Evolutionary conservation across 2,797 vertebrate genomes (phyloP), one percentile per base, ranked within the genome.

Genomic region (Philypnodon macrostomus): DNA sequence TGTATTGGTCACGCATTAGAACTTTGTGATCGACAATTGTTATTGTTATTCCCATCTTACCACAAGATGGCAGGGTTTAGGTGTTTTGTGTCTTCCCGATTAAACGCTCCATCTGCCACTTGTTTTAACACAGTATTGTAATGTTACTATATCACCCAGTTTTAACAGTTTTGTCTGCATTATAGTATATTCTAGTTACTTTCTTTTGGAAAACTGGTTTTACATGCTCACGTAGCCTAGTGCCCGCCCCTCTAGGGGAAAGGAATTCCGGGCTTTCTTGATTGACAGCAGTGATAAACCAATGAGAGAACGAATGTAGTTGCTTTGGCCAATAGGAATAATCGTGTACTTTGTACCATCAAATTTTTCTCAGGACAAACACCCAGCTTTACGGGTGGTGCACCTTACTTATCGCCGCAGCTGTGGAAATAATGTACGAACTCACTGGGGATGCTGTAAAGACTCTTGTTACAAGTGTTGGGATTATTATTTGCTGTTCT

Each of bases 361-460:
- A 70, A 75, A 27, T 81, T 81, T 64, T 57, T 18, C 33, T 15
- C 44, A 58, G 41, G 40, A 58, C 58, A 18, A 53, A 33, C 15
- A 21, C 49, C 39, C 35, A 68, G 42, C 41, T 32, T 1, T 8
- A 14, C 47, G 47, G 60, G 42, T 58, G 44, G 60, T 64, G 65
- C 79, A 58, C 71, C 61, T 83, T 67, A 61, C 72, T 31, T 46
- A 37, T 15, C 13, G 10, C 24, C 0, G 45, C n/a, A 49, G 58
- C 44, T 14, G 14, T 69, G 64, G 57, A 64, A 83, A 88, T 47
- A 80, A 92, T 92, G 90, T 35, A 64, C 32, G 52, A 50, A 77
- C 52, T 69, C 41, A 27, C 58, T 61, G 39, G 63, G 47, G 62
- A 87, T 73, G 74, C 67, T 53, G 36, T 77, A 49, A 82, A 72